These are phyloP conservation scores for Diabrotica balteata DNA, from an alignment of 2,888 invertebrate genomes.

Conservation along the genomic window DNA sequence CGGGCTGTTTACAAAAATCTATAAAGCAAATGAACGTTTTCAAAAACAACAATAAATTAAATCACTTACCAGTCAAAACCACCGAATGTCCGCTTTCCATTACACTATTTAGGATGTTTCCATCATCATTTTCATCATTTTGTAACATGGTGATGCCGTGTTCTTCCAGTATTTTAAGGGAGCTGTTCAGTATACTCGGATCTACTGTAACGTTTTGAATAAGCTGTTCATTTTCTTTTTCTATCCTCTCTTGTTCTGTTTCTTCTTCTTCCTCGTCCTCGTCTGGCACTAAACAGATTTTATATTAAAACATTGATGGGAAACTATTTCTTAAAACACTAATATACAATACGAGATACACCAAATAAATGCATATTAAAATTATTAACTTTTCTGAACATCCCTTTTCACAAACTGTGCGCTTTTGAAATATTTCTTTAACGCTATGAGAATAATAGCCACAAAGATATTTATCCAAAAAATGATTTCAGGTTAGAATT, in stretches of 20 bases:
- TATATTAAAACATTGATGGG: too few relatives aligned
- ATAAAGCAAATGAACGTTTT: too few relatives aligned
- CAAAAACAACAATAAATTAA: not conserved
- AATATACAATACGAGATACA: too few relatives aligned
- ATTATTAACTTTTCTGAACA: too few relatives aligned
- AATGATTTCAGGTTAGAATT: too few relatives aligned
- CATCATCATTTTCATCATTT: slow-evolving; percentile 67
- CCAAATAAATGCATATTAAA: too few relatives aligned
- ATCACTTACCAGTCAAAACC: slow-evolving; percentile 74
- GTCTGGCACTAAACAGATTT: not conserved
- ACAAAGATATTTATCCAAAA: too few relatives aligned
- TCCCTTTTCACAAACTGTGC: too few relatives aligned
- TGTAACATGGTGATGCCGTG: slow-evolving; percentile 90
- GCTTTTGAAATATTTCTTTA: too few relatives aligned
- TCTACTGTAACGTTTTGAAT: slow-evolving; percentile 26
- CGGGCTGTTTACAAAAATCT: too few relatives aligned
- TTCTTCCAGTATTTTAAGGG: slow-evolving; percentile 76
- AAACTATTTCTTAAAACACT: too few relatives aligned
- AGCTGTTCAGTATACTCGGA: slow-evolving; percentile 52
- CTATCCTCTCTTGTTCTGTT: slow-evolving; percentile 22
- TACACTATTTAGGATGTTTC: slow-evolving; percentile 77
- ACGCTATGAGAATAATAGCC: too few relatives aligned
- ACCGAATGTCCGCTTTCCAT: slow-evolving; percentile 87
- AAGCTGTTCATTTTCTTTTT: slow-evolving; percentile 30
- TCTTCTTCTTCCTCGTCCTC: slow-evolving; percentile 25